Percentiles rank a stretch among this genome's conserved stretches.
phyloP scores from a whole-genome alignment of 2,113 vertebrate genomes.

The Electrona antarctica region DNA sequence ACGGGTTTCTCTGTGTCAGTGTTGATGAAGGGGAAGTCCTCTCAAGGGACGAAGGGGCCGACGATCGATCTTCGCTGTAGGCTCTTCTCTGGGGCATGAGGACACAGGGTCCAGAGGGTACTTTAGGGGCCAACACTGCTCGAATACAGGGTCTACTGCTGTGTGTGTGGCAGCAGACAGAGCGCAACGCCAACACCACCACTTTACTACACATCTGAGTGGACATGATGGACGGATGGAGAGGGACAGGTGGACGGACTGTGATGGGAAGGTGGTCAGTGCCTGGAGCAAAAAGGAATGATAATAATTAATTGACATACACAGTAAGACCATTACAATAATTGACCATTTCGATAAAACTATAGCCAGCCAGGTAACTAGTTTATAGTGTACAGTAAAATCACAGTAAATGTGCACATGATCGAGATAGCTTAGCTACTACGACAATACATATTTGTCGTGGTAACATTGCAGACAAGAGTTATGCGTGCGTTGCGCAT shows the following conservation, averaged over 20 bases:
- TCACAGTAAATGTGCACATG: too few species aligned
- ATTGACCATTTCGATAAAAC: too few species aligned
- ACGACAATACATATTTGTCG: too few species aligned
- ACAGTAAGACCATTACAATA: not conserved
- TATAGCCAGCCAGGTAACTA: too few species aligned
- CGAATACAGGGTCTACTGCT: constrained; percentile 36
- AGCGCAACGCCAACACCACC: constrained; percentile 45
- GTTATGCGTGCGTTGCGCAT: too few species aligned
- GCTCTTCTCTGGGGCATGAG: constrained; percentile 49
- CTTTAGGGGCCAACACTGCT: constrained; percentile 12
- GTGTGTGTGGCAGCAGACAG: constrained; percentile 41
- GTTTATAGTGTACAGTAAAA: too few species aligned
- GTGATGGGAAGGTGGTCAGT: not conserved
- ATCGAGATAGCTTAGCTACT: too few species aligned
- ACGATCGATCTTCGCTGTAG: constrained; percentile 63
- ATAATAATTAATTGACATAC: not conserved
- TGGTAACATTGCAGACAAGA: too few species aligned
- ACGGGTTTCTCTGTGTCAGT: constrained; percentile 64
- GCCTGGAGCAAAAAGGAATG: not conserved
- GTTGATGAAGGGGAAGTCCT: constrained; percentile 42
- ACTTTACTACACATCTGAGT: constrained; percentile 49
- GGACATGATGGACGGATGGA: constrained; percentile 52
- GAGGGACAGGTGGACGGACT: not conserved
- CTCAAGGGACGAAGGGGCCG: constrained; percentile 52
- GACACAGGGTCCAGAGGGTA: constrained; percentile 1